phyloP scores from a whole-genome alignment of 2,797 vertebrate genomes.

The Fistularia tabacaria region DNA sequence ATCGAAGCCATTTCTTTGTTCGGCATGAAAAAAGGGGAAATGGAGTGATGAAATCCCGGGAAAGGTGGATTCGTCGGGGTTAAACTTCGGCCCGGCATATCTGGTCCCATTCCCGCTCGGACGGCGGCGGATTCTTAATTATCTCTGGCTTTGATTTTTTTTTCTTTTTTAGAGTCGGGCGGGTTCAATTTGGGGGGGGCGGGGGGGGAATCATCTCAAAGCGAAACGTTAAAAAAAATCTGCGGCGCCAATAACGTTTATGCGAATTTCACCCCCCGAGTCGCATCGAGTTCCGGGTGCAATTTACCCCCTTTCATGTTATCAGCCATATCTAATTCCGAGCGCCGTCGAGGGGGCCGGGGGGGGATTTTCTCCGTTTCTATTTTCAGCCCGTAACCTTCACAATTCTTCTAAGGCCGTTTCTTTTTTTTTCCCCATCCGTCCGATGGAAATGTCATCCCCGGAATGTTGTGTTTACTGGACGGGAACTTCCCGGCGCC shows the following conservation, averaged over 20 bases:
- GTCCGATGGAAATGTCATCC: constrained; percentile 65
- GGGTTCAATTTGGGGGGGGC: too few species aligned
- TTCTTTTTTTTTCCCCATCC: constrained; percentile 27
- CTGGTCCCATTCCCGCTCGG: neutral
- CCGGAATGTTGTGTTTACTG: constrained; percentile 16
- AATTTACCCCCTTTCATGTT: too few species aligned
- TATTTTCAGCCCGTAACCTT: constrained; percentile 65
- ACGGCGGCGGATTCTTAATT: too few species aligned
- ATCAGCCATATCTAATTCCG: neutral
- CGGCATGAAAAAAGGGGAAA: constrained; percentile 13
- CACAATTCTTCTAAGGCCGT: constrained; percentile 43
- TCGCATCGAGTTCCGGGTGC: neutral
- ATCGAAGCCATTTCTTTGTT: constrained; percentile 25
- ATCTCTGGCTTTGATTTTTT: too few species aligned
- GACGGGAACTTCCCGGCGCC: too few species aligned
- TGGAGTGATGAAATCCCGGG: constrained; percentile 42
- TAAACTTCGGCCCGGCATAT: neutral
- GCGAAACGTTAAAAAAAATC: too few species aligned
- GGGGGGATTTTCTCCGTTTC: constrained; percentile 14
- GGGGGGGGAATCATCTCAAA: too few species aligned
- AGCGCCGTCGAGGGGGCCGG: neutral
- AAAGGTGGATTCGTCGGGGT: constrained; percentile 17
- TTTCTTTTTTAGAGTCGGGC: too few species aligned
- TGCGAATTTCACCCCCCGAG: neutral
- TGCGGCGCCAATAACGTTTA: too few species aligned